Percentiles rank a stretch among this genome's conserved stretches.
phyloP scores from a whole-genome alignment of 2,113 vertebrate species.

The Myocastor coypus region DNA sequence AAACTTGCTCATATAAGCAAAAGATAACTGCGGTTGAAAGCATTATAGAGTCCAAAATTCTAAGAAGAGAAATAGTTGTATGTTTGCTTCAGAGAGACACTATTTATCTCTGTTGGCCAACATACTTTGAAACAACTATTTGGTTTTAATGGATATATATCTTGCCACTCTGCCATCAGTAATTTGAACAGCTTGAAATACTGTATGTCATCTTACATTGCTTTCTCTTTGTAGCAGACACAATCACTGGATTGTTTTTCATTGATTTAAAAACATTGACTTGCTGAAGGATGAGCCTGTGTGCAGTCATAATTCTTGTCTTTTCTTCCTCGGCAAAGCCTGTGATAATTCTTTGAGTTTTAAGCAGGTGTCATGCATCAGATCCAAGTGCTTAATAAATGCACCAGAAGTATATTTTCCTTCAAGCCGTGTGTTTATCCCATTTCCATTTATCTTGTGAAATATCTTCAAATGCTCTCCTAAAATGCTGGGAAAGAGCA shows the following conservation, averaged over 20 bases:
- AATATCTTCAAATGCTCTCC: constrained; percentile 70
- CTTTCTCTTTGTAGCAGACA: constrained; percentile 79
- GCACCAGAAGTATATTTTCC: constrained; percentile 77
- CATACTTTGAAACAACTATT: constrained; percentile 76
- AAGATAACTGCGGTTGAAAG: constrained; percentile 17
- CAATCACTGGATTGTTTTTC: constrained; percentile 80
- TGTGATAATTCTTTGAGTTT: constrained; percentile 77
- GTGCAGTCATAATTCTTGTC: constrained; percentile 75
- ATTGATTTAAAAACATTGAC: constrained; percentile 82
- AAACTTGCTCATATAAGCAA: constrained; percentile 52
- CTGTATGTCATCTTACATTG: constrained; percentile 77
- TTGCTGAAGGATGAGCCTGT: constrained; percentile 73
- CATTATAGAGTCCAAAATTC: constrained; percentile 39
- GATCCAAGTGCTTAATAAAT: constrained; percentile 80
- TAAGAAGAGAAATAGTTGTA: constrained; percentile 48
- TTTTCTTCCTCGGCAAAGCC: constrained; percentile 71
- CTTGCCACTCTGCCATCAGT: constrained; percentile 79
- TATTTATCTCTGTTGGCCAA: constrained; percentile 81
- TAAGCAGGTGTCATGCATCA: constrained; percentile 75
- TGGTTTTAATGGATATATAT: constrained; percentile 82
- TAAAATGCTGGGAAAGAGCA: constrained; percentile 74
- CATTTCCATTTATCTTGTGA: constrained; percentile 77
- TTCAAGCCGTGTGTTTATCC: constrained; percentile 73
- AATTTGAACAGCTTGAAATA: constrained; percentile 82
- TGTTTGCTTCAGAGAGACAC: constrained; percentile 65